Evolutionary conservation across 2,888 invertebrate species (phyloP).

Genomic region (Drosophila phalerata): DNA sequence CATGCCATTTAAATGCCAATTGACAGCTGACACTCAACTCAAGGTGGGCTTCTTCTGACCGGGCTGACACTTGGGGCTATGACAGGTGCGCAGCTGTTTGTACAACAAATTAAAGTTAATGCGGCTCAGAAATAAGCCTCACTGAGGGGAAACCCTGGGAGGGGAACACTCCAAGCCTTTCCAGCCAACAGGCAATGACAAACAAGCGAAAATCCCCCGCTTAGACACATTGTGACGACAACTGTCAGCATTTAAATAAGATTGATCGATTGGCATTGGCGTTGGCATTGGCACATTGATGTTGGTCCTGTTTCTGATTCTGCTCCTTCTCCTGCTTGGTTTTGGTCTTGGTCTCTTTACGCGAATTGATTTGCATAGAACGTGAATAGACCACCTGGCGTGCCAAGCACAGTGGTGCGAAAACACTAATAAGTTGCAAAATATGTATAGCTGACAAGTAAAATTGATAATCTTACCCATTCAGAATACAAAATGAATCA

Average conservation of each 20-base stretch:
- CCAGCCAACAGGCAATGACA: slow-evolving; percentile 55
- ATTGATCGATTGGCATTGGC: slow-evolving; percentile 75
- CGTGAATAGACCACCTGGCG: slow-evolving; percentile 41
- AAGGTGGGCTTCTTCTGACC: slow-evolving; percentile 11
- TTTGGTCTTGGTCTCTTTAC: slow-evolving; percentile 35
- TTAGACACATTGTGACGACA: slow-evolving; percentile 70
- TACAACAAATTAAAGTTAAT: slow-evolving; percentile 79
- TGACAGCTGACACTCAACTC: slow-evolving; percentile 49
- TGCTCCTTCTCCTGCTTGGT: slow-evolving; percentile 2
- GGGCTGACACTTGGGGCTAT: slow-evolving; percentile 20
- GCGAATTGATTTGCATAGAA: slow-evolving; percentile 72
- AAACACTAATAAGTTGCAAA: slow-evolving; percentile 9
- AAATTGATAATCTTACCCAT: slow-evolving; percentile 3
- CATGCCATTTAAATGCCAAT: slow-evolving; percentile 46
- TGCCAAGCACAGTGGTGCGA: slow-evolving; percentile 37
- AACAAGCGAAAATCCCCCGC: slow-evolving; percentile 46
- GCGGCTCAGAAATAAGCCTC: slow-evolving; percentile 68
- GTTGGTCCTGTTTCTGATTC: slow-evolving; percentile 14
- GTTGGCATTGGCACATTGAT: slow-evolving; percentile 45
- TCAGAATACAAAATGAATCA: slow-evolving; percentile 2
- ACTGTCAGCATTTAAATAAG: slow-evolving; percentile 83
- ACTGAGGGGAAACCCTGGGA: background rate
- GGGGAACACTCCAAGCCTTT: slow-evolving; percentile 61
- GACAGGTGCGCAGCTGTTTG: slow-evolving; percentile 68
- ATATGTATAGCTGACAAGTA: slow-evolving; percentile 1